Conservation (phyloP, 2,888 invertebrate genomes). For the Xylota sylvarum region DNA sequence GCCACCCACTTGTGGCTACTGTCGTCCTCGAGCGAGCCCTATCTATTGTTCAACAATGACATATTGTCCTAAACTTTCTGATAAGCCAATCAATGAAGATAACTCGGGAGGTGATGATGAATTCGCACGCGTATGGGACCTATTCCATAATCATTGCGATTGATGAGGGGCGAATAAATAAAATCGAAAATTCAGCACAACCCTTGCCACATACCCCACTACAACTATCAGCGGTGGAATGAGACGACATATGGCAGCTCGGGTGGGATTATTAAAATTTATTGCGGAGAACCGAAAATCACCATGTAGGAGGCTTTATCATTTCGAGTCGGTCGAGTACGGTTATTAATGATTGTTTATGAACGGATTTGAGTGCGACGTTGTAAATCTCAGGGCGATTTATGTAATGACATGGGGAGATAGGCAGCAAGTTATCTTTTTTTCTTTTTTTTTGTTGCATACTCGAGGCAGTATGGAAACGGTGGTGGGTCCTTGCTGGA, state of each 20-base stretch:
- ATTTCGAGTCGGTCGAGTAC: constrained; percentile 40
- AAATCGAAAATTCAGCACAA: constrained; percentile 34
- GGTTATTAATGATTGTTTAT: constrained; percentile 71
- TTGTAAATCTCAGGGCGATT: constrained; percentile 70
- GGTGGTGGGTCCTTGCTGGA: constrained; percentile 13
- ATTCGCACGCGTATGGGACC: constrained; percentile 26
- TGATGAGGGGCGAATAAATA: constrained; percentile 50
- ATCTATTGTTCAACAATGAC: constrained; percentile 50
- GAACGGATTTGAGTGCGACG: constrained; percentile 63
- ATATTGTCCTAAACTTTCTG: constrained; percentile 56
- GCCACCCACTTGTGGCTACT: constrained; percentile 51
- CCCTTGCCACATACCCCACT: constrained; percentile 16
- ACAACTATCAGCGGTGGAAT: neutral
- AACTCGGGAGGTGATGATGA: constrained; percentile 24
- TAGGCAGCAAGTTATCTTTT: constrained; percentile 55
- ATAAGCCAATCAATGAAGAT: constrained; percentile 55
- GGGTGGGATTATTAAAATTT: constrained; percentile 66
- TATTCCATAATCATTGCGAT: constrained; percentile 34
- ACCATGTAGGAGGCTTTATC: constrained; percentile 68
- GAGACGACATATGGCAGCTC: constrained; percentile 60
- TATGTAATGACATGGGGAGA: constrained; percentile 62
- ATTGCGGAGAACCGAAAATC: constrained; percentile 66
- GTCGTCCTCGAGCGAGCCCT: neutral
- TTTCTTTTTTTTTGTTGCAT: constrained; percentile 38
- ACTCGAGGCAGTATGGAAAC: constrained; percentile 20